Conservation (phyloP, 2,797 vertebrate genomes). For the Enteromius treurensis region DNA sequence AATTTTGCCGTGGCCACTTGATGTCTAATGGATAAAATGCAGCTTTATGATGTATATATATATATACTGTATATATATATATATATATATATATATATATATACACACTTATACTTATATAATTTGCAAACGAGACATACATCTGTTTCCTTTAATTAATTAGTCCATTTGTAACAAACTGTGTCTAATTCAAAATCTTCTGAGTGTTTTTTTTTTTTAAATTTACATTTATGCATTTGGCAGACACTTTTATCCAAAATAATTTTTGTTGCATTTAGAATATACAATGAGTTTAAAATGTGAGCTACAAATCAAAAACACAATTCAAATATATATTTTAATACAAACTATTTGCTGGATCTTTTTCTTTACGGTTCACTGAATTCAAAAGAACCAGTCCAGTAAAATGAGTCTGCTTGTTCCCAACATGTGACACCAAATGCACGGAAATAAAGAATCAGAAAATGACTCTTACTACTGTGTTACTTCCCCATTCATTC, state of each 20-base stretch:
- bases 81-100: not conserved
- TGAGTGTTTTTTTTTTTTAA: not conserved
- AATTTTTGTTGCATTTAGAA: not conserved
- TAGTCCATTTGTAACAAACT: not conserved
- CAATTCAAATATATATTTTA: not conserved
- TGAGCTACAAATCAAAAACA: not conserved
- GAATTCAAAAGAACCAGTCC: not conserved
- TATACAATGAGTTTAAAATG: not conserved
- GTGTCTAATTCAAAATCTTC: not conserved
- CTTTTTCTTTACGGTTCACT: not conserved
- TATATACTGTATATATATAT: not conserved
- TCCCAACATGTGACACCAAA: not conserved
- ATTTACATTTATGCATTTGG: not conserved
- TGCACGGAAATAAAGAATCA: not conserved
- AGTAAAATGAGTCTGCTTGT: constrained; percentile 1
- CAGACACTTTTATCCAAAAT: not conserved
- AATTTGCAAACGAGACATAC: too few species aligned
- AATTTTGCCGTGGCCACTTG: not conserved
- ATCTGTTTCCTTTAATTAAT: not conserved
- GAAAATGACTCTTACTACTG: not conserved
- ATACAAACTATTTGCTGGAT: not conserved
- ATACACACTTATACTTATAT: too few species aligned
- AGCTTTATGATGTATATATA: not conserved
- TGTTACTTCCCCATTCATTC: constrained; percentile 30
- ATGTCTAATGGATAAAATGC: not conserved